Evolutionary conservation across 2,113 vertebrate genomes (phyloP), one percentile per base, ranked within the genome.

Genomic region (rat (Rattus norvegicus)): DNA sequence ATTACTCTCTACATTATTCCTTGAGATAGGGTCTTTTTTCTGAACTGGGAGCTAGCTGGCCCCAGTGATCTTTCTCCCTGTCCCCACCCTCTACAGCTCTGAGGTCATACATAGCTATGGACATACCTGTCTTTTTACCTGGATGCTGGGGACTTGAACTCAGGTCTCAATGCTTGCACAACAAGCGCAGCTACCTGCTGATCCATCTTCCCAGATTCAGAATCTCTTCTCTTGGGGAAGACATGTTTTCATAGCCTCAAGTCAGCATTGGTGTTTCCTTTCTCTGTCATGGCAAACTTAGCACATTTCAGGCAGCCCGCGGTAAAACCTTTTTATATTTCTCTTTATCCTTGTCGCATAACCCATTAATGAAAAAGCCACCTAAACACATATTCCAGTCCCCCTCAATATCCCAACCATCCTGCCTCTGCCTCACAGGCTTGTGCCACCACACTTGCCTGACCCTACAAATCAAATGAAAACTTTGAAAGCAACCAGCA

Each of bases 251-350:
- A 69, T 81, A 63, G 20, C 49, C 33, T 97, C 28, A 83, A 49
- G 47, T 85, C 93, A 63, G 52, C 61, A 52, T 91, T 72, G 73
- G 1, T 69, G 56, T 92, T 94, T 86, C 65, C 88, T 95, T 95
- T 95, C 43, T 92, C 43, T 88, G 43, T 69, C 70, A 24, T 90
- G 85, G 70, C 65, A 92, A 76, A 61, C 85, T 85, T 47, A 95
- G 69, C 63, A 84, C 28, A 70, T 89, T 92, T 94, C 69, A 91
- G 86, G 77, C 63, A 87, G 81, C 26, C 79, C 67, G 54, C 30
- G 2, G n/a, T 43, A 52, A 92, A 79, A 7, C 67, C 67, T 54
- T 73, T 67, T 89, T 16, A 65, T 4, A 63, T 80, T 93, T 92
- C 88, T 13, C 47, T 65, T 13, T 80, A 36, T 49, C 65, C 7